Base-by-base conservation (phyloP, 1,140 invertebrate species). In the Drosophila auraria region DNA sequence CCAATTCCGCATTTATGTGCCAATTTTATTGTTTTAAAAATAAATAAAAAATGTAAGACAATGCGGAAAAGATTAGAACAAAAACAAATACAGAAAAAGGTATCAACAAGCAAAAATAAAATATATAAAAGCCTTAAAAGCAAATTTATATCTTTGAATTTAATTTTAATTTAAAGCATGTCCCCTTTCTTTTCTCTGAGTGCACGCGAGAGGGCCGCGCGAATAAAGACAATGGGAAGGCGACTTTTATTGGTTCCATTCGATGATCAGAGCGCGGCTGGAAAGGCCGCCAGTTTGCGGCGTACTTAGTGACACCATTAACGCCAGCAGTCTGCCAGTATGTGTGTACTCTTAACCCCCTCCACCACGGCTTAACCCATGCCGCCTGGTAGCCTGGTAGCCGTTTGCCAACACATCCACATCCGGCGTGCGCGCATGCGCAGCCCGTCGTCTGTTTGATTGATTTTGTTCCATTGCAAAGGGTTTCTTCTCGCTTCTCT, bases 241-340 rank as follows among this genome's bases (percentile, higher is more conserved):
- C 86, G 70, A 80, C 82, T 92, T 89, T 91, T 92, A 92, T 92
- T 92, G 87, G 91, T 92, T 92, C 91, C 91, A 92, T 92, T 92
- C 91, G 91, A 92, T 92, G 91, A 92, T 92, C 84, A 91, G 64
- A 68, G 62, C 47, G 76, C 70, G 51, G 60, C 54, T 44, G 27
- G 68, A 64, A 69, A 53, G 50, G 63, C 44, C 59, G 75, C 71
- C 84, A 65, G 80, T 90, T 57, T 89, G 84, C 66, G 86, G 86
- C 72, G 82, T 90, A 89, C 86, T 89, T 89, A 89, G 86, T 92
- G 90, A 91, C 90, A 91, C 84, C 89, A 91, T 91, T 91, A 91
- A 83, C 90, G 72, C 77, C 71, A 54, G 36, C 40, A n/a, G 33
- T 3, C 11, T 9, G 11, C 2, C 9, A 11, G 40, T 42, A 15